Evolutionary conservation across 2,113 vertebrate species (phyloP).

Genomic region (Zosterops hypoxanthus): DNA sequence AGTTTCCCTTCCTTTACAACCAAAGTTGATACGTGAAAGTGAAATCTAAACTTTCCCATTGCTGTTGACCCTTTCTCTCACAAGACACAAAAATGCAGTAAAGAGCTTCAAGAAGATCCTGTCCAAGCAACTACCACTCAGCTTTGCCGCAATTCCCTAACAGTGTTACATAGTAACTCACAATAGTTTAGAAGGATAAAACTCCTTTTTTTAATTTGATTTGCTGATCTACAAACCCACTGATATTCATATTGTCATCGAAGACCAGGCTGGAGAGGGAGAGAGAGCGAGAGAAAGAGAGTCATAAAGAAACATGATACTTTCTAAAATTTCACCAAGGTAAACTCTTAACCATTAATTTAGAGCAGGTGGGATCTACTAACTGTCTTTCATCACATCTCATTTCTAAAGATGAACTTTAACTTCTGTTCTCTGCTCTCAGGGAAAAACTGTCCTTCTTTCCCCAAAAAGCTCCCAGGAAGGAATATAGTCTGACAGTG

Average conservation of each 20-base stretch:
- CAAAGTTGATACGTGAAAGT: not conserved
- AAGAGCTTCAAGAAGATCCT: not conserved
- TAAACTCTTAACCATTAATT: not conserved
- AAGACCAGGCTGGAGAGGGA: not conserved
- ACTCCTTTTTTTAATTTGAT: not conserved
- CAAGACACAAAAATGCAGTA: not conserved
- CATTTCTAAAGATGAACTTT: not conserved
- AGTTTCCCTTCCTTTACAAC: not conserved
- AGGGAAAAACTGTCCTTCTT: not conserved
- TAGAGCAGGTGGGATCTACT: not conserved
- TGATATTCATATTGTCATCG: not conserved
- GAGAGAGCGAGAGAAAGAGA: accelerated
- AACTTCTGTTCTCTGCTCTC: not conserved
- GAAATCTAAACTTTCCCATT: not conserved
- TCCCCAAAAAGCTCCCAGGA: not conserved
- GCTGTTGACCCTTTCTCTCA: not conserved
- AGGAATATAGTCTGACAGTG: not conserved
- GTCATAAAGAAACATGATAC: not conserved
- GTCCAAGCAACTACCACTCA: not conserved
- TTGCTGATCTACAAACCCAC: not conserved
- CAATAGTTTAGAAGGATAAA: not conserved
- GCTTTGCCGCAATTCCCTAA: not conserved
- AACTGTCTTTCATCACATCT: not conserved
- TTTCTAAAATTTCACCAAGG: not conserved
- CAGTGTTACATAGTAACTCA: too few species aligned